A percentile compares a stretch with the other conserved stretches of the same genome.
Evolutionary conservation across 2,888 invertebrate genomes (phyloP).

Genomic region (Hartigia nigra): DNA sequence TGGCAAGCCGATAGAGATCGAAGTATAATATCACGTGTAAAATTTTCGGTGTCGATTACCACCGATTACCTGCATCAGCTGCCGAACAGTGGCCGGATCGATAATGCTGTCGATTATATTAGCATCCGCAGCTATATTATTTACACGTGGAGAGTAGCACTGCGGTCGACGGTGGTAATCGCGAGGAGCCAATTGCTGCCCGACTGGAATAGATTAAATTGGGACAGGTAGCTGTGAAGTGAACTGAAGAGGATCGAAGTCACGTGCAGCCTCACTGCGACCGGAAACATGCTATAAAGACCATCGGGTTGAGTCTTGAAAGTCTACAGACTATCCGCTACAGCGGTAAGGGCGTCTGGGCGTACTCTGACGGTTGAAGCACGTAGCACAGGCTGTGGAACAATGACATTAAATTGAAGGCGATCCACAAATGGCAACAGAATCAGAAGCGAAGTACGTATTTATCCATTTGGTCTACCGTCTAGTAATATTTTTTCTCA

Average conservation of each 20-base stretch:
- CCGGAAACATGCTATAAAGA: conserved; percentile 55
- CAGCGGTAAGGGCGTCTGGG: neutral
- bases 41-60: conserved; percentile 42
- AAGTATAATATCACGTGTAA: conserved; percentile 28
- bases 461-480: neutral
- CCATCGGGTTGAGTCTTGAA: neutral
- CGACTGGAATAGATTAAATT: conserved; percentile 53
- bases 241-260: conserved; percentile 55
- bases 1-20: neutral
- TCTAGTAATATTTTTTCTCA: neutral
- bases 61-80: conserved; percentile 38
- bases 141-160: conserved; percentile 53
- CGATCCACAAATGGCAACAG: neutral
- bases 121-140: conserved; percentile 54
- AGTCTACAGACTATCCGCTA: neutral
- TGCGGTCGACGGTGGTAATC: conserved; percentile 47
- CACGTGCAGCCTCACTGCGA: conserved; percentile 52
- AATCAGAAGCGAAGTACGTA: neutral
- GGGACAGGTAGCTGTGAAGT: conserved; percentile 58
- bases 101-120: conserved; percentile 30
- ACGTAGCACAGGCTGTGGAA: neutral
- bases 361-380: neutral
- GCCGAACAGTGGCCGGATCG: conserved; percentile 36
- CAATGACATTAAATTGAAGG: neutral
- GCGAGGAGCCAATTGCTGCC: conserved; percentile 6